phyloP scores from a whole-genome alignment of 1,140 invertebrate species.

The Mercenaria mercenaria region DNA sequence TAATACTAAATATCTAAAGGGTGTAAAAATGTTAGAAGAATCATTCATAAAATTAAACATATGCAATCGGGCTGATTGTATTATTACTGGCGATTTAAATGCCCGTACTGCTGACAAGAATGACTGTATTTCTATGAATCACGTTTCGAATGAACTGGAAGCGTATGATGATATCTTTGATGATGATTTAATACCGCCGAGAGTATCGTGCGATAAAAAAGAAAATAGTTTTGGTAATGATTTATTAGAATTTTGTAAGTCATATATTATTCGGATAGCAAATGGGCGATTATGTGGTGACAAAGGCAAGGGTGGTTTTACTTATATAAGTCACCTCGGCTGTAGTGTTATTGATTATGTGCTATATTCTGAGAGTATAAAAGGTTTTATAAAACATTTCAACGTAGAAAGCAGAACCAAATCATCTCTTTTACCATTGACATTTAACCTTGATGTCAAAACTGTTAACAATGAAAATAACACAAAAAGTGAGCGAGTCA shows the following conservation, averaged over 20 bases:
- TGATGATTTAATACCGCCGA: neutral
- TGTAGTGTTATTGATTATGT: neutral
- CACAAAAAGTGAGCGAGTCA: too few species aligned
- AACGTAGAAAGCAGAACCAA: too few species aligned
- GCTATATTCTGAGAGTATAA: conserved; percentile 1
- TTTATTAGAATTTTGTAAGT: conserved; percentile 4
- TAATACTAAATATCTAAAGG: too few species aligned
- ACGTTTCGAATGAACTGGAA: neutral
- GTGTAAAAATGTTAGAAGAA: too few species aligned
- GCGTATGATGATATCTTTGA: neutral
- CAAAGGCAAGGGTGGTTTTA: neutral
- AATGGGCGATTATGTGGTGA: neutral
- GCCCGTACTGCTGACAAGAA: neutral
- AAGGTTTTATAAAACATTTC: too few species aligned
- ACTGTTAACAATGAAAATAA: too few species aligned
- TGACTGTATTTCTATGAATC: neutral
- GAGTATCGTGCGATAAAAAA: neutral
- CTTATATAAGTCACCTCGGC: neutral
- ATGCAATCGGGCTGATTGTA: too few species aligned
- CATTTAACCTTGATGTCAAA: too few species aligned
- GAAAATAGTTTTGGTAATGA: neutral
- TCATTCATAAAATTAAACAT: too few species aligned
- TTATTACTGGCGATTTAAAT: neutral
- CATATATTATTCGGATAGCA: neutral
- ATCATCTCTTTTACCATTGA: too few species aligned